Evolutionary conservation across 2,113 vertebrate genomes (phyloP).

Genomic region (Anseranas semipalmata): DNA sequence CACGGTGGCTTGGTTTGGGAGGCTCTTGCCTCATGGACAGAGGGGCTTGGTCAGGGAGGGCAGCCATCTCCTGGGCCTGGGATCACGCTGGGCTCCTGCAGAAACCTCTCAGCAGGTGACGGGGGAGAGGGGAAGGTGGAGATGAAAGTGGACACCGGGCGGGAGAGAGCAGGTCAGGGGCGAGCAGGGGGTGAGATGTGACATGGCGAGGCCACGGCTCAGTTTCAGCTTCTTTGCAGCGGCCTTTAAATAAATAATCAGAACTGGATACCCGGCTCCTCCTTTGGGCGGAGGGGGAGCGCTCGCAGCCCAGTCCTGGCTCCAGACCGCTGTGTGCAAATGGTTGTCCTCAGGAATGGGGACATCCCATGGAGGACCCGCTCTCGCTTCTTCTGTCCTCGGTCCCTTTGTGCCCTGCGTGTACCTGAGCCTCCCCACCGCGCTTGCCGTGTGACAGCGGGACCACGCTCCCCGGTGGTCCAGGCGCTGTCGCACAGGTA

Average conservation of each 20-base stretch:
- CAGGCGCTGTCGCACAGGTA: background rate
- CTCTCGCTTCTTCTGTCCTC: background rate
- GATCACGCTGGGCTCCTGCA: background rate
- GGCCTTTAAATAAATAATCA: constrained; percentile 70
- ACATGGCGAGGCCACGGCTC: background rate
- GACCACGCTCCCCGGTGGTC: background rate
- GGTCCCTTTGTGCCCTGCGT: background rate
- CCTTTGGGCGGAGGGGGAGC: background rate
- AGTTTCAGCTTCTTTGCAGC: constrained; percentile 39
- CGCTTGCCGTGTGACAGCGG: background rate
- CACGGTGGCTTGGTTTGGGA: background rate
- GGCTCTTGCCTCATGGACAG: background rate
- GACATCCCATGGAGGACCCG: background rate
- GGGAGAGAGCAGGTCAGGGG: background rate
- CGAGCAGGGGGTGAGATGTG: background rate
- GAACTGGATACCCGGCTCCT: constrained; percentile 36
- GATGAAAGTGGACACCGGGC: constrained; percentile 19
- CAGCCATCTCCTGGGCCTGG: background rate
- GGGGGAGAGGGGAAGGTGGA: background rate
- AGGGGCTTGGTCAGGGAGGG: background rate
- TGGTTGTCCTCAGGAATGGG: background rate
- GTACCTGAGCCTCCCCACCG: background rate
- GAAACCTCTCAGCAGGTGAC: background rate
- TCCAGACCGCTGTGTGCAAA: rapidly evolving
- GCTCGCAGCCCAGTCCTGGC: background rate